Conservation (phyloP, 2,113 vertebrate genomes). For the Athene cunicularia region DNA sequence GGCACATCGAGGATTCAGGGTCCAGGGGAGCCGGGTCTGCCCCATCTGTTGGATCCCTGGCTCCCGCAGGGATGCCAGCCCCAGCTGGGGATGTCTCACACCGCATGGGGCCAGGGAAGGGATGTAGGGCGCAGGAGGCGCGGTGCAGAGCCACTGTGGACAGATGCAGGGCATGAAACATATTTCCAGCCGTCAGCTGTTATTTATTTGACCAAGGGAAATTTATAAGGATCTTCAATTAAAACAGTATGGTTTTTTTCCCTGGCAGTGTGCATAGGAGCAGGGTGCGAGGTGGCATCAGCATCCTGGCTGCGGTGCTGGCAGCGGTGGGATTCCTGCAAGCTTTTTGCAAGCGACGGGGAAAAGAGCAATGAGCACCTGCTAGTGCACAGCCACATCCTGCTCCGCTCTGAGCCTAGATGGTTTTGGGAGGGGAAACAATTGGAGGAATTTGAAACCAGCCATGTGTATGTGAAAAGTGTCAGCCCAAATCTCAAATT, state of each 20-base stretch:
- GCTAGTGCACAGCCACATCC: not conserved
- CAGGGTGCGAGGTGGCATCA: not conserved
- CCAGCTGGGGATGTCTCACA: not conserved
- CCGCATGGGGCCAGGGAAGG: not conserved
- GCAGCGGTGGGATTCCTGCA: not conserved
- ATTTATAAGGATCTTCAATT: not conserved
- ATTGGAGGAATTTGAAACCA: not conserved
- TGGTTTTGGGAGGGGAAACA: accelerated
- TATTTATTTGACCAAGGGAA: not conserved
- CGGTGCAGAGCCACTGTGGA: accelerated
- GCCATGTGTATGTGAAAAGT: accelerated
- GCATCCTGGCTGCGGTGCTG: accelerated
- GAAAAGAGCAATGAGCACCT: not conserved
- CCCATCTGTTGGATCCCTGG: not conserved
- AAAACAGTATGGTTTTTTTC: not conserved
- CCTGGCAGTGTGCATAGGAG: not conserved
- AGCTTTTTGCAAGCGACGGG: not conserved
- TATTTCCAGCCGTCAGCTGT: not conserved
- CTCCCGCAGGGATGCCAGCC: not conserved
- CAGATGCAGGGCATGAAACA: not conserved
- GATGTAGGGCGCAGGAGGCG: not conserved
- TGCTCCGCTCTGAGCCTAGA: not conserved
- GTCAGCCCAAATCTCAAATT: not conserved
- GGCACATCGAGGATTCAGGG: not conserved
- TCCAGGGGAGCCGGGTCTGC: not conserved